Evolutionary conservation across 30 jellyfish, hydroid and myxozoan genomes (phyloP), one percentile per base, ranked within the genome.

Genomic region (Aurelia sp.): DNA sequence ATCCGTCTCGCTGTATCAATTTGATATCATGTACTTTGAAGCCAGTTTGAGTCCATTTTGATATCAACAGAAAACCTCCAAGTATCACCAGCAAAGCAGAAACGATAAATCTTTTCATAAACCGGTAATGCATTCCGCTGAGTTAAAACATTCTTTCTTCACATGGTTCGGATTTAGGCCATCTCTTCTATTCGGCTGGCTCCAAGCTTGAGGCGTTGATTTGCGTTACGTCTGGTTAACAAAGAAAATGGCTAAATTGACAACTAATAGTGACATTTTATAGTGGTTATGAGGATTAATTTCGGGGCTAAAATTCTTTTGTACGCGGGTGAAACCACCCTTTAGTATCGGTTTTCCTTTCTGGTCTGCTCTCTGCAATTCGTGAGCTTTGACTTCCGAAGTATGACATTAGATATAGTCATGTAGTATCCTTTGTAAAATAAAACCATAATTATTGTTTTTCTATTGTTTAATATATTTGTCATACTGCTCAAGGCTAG

Each of bases 51-150:
- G 68, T 40, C 89, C 89, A 84, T 60, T 50, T 84, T 20, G 93
- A 84, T 13, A 84, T 19, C 67, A 84, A 31, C 74, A 76, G 48
- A 18, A 72, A 48, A 17, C 93, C 87, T 31, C 80, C 74, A 73
- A 84, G 70, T 52, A 67, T 44, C 55, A 84, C 38, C n/a, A 84
- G 21, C 9, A 84, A 38, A 18, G 85, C 72, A n/a, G 88, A 84
- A 20, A 77, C 79, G 16, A 66, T 51, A 30, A 73, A 84, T 62
- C 93, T 84, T 63, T 84, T 84, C 44, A 84, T 51, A 73, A 84
- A 84, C 50, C 93, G 87, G 78, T 67, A 84, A 67, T 73, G 93
- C 93, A 84, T 84, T 24, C 61, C 78, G 16, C 88, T 13, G 13
- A 44, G 55, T 44, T 44, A 44, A 0, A 9, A 44, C 55, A 44